These are phyloP conservation scores for Amaurobius ferox DNA, from an alignment of 2,888 invertebrate species.

Conservation along the genomic window DNA sequence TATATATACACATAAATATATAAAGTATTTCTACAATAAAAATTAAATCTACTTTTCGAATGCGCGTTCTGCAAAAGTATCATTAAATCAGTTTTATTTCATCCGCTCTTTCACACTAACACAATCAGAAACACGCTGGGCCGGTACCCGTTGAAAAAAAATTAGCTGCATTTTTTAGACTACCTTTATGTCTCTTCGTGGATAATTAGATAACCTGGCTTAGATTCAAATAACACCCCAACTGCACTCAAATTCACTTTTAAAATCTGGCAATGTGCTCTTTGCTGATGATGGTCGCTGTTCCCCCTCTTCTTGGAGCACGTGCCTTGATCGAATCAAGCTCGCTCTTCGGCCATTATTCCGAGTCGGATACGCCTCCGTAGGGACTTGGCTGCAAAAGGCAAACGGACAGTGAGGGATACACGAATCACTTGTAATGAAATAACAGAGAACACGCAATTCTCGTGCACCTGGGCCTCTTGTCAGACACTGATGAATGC, in stretches of 20 bases:
- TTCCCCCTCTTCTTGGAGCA: constrained; percentile 3
- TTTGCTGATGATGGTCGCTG: background rate
- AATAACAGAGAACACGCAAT: constrained; percentile 42
- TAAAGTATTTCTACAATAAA: too few species aligned
- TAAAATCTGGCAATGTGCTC: constrained; percentile 15
- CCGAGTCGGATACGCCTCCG: constrained; percentile 19
- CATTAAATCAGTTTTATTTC: constrained; percentile 3
- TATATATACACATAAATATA: too few species aligned
- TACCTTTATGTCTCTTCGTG: background rate
- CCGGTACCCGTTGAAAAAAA: background rate
- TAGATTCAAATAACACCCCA: constrained; percentile 16
- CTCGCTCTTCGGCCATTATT: constrained; percentile 34
- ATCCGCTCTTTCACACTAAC: background rate
- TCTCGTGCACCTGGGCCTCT: constrained; percentile 45
- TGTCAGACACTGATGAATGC: constrained; percentile 44
- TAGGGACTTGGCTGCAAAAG: constrained; percentile 39
- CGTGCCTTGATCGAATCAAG: constrained; percentile 51
- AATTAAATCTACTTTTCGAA: too few species aligned
- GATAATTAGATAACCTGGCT: constrained; percentile 12
- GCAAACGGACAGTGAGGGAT: constrained; percentile 44
- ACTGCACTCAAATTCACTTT: constrained; percentile 5
- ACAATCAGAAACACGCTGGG: background rate
- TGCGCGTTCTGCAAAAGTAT: too few species aligned
- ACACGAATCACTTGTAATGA: constrained; percentile 51
- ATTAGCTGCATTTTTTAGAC: background rate